Conservation (phyloP, 2,797 vertebrate genomes). For the Chrosomus eos region DNA sequence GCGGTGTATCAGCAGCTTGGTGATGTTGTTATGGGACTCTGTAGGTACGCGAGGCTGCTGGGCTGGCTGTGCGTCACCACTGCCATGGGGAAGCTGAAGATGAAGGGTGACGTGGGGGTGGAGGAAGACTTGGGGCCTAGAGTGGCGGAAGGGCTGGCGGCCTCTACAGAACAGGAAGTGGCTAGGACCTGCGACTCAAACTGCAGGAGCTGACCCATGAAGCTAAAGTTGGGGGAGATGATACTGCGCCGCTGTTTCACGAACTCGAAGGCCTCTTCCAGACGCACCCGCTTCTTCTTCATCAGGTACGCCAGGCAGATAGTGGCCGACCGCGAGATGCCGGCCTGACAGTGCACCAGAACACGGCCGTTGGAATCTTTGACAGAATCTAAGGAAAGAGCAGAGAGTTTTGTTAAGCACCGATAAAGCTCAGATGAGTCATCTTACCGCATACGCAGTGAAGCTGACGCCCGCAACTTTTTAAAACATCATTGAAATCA, state of each 20-base stretch:
- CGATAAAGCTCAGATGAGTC: conserved; percentile 9
- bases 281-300: conserved; percentile 81
- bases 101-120: conserved; percentile 79
- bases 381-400: conserved; percentile 74
- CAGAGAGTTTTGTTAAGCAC: conserved; percentile 1
- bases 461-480: not conserved
- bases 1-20: conserved; percentile 79
- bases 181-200: conserved; percentile 85
- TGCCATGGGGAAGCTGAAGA: conserved; percentile 83
- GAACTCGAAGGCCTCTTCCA: conserved; percentile 85
- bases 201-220: conserved; percentile 87
- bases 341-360: conserved; percentile 84
- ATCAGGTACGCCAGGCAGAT: conserved; percentile 87
- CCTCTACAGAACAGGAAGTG: conserved; percentile 79
- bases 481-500: no score
- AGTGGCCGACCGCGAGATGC: conserved; percentile 85
- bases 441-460: conserved; percentile 10
- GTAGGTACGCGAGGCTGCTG: conserved; percentile 73
- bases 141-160: conserved; percentile 67
- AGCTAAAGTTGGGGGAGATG: conserved; percentile 87
- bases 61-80: conserved; percentile 74
- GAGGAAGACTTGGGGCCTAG: conserved; percentile 77
- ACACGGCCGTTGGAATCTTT: conserved; percentile 81
- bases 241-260: conserved; percentile 83
- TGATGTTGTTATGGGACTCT: conserved; percentile 81